A percentile compares a stretch with the other conserved stretches of the same genome.
phyloP scores from a whole-genome alignment of 2,797 vertebrate species.

The Pseudochirops corinnae region DNA sequence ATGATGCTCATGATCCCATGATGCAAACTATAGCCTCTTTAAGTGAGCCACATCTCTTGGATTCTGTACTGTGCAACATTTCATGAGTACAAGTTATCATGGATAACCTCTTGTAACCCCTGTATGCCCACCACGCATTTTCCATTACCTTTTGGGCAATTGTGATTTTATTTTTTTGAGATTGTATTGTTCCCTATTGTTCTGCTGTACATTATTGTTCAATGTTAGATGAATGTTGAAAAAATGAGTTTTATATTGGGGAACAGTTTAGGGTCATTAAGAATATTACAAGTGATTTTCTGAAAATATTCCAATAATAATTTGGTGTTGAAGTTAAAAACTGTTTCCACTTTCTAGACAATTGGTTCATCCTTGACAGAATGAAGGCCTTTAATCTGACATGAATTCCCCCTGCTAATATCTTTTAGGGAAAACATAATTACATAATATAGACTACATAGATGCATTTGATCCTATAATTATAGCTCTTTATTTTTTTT shows the following conservation, averaged over 20 bases:
- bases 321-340: constrained; percentile 29
- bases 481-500: constrained; percentile 69
- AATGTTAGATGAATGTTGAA: neutral
- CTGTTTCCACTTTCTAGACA: constrained; percentile 20
- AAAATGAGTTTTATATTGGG: neutral
- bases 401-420: constrained; percentile 61
- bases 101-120: too few species aligned
- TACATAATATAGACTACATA: constrained; percentile 33
- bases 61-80: too few species aligned
- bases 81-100: too few species aligned
- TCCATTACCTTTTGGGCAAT: too few species aligned
- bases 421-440: constrained; percentile 69
- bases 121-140: too few species aligned
- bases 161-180: too few species aligned
- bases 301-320: neutral
- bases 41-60: too few species aligned
- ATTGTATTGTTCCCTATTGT: neutral
- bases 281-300: neutral
- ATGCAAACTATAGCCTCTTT: too few species aligned
- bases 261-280: neutral
- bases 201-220: neutral
- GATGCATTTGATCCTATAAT: constrained; percentile 70
- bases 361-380: constrained; percentile 26
- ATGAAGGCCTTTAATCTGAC: constrained; percentile 56
- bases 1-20: too few species aligned